Percentiles rank a stretch among this genome's conserved stretches.
Evolutionary conservation across 2,797 vertebrate species (phyloP).

Genomic region (Pipistrellus kuhlii): DNA sequence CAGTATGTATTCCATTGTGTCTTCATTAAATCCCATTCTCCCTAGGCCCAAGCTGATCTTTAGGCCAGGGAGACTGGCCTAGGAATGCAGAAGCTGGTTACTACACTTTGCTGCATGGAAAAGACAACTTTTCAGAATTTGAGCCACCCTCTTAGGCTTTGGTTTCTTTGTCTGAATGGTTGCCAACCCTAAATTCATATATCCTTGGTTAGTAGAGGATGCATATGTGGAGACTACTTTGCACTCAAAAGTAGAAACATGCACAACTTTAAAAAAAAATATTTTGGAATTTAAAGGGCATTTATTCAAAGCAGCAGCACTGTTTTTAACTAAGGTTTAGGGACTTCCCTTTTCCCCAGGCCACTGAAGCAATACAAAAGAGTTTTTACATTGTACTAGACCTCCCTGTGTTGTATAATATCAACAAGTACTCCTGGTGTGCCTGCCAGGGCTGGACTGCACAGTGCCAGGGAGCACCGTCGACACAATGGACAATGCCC

Average conservation of each 20-base stretch:
- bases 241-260: neutral
- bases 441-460: neutral
- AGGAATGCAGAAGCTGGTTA: neutral
- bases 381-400: neutral
- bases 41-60: neutral
- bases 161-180: neutral
- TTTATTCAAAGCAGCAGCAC: neutral
- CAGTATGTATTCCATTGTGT: neutral
- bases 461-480: neutral
- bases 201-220: neutral
- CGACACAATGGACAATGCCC: neutral
- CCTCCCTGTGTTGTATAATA: neutral
- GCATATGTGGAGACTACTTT: neutral
- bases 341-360: neutral
- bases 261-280: neutral
- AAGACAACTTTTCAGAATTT: neutral
- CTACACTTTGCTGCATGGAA: neutral
- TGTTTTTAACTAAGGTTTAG: neutral
- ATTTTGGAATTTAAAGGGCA: slow-evolving; percentile 20
- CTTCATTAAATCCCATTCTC: slow-evolving; percentile 28
- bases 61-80: neutral
- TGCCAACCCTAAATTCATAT: neutral
- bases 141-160: neutral
- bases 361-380: neutral
- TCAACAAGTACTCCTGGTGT: neutral